phyloP scores from a whole-genome alignment of 2,888 invertebrate species.

The Macaria liturata region DNA sequence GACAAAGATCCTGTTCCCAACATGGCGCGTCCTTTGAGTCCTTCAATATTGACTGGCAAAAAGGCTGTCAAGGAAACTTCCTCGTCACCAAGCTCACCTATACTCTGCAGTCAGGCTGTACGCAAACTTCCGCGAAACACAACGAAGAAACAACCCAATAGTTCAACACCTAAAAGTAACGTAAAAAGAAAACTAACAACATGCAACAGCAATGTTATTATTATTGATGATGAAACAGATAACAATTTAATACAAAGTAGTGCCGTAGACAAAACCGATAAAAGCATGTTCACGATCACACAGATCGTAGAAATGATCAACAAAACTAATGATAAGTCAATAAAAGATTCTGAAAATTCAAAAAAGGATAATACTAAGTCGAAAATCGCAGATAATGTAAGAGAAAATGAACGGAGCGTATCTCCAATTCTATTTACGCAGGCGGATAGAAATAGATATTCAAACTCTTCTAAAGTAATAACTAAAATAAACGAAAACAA shows the following conservation, averaged over 20 bases:
- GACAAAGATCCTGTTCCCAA: constrained; percentile 21
- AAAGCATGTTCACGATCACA: constrained; percentile 74
- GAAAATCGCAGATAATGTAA: too few species aligned
- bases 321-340: constrained; percentile 45
- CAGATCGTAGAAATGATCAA: constrained; percentile 76
- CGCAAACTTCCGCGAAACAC: constrained; percentile 54
- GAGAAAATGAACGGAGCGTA: constrained; percentile 49
- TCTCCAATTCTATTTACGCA: constrained; percentile 72
- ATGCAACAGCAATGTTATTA: constrained; percentile 34
- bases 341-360: constrained; percentile 17
- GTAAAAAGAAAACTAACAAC: constrained; percentile 45
- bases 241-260: constrained; percentile 33
- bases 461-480: constrained; percentile 26
- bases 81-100: constrained; percentile 56
- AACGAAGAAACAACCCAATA: constrained; percentile 32
- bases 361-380: background rate
- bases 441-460: constrained; percentile 51
- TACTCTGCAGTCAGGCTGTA: constrained; percentile 57
- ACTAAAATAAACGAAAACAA: constrained; percentile 29
- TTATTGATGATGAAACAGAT: constrained; percentile 27
- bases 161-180: constrained; percentile 46
- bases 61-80: constrained; percentile 25
- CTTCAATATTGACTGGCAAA: constrained; percentile 68
- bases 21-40: constrained; percentile 50
- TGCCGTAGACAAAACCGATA: constrained; percentile 47